These are phyloP conservation scores for Cistogaster globosa DNA, from an alignment of 2,888 invertebrate species.

Conservation along the genomic window DNA sequence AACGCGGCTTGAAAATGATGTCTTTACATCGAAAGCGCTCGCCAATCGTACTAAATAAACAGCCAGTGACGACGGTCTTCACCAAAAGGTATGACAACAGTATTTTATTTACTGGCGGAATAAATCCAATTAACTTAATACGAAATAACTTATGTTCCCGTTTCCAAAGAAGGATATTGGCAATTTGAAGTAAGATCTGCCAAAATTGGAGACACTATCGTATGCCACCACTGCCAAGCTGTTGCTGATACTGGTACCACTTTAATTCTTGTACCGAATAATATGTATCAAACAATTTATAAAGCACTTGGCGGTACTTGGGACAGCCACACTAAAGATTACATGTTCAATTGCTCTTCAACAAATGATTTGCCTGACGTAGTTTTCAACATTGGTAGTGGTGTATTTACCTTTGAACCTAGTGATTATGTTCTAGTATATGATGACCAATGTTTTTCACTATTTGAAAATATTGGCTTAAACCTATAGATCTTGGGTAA, in stretches of 20 bases:
- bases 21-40: too few species aligned
- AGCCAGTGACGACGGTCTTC: too few species aligned
- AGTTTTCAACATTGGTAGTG: constrained; percentile 89
- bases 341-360: constrained; percentile 88
- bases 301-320: constrained; percentile 88
- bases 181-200: constrained; percentile 94
- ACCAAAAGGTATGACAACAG: too few species aligned
- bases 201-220: constrained; percentile 83
- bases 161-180: constrained; percentile 95
- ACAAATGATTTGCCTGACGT: constrained; percentile 91
- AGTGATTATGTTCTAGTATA: constrained; percentile 89
- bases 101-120: too few species aligned
- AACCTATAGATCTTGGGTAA: constrained; percentile 97
- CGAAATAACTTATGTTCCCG: constrained; percentile 87
- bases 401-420: constrained; percentile 88
- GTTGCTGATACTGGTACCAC: constrained; percentile 98
- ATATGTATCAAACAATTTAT: constrained; percentile 90
- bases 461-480: constrained; percentile 90
- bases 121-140: too few species aligned
- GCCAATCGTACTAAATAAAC: too few species aligned
- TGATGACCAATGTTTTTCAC: constrained; percentile 89
- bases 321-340: constrained; percentile 53
- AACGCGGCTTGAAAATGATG: too few species aligned
- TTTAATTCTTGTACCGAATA: constrained; percentile 93
- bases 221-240: constrained; percentile 92